Base-by-base conservation (phyloP, 2,113 vertebrate species). In the Macroglossus sobrinus region DNA sequence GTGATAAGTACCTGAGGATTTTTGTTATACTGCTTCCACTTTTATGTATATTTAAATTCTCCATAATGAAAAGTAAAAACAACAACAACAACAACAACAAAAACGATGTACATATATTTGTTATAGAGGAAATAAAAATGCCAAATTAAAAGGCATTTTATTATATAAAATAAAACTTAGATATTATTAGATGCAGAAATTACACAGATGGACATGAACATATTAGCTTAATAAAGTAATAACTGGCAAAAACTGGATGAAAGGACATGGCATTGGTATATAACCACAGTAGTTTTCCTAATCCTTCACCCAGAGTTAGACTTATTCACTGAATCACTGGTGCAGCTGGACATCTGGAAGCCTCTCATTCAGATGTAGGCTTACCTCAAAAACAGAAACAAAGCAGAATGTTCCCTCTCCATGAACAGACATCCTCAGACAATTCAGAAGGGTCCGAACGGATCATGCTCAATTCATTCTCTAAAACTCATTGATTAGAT, bases 141-240 rank as follows among this genome's bases (percentile, higher is more conserved):
- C 10, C 57, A 55, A 84, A 50, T 91, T 94, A 87, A 82, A 86
- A 72, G 57, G 15, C 64, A 74, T 96, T 74, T 85, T 92, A 38
- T 85, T 80, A 4, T 43, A 72, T 89, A 24, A 93, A 64, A 75
- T 74, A 43, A 80, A 66, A 82, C 50, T 84, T 69, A 57, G 35
- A 2, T 71, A 14, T 78, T 80, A 55, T 18, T 81, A 45, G 38
- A 28, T 61, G n/a, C 19, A 72, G 35, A 63, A 63, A 38, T 91
- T 59, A 69, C 21, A 71, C 1, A 61, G n/a, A 24, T 50, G 24
- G 57, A 72, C 16, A 10, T 64, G n/a, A 50, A 61, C 74, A 14
- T 40, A 61, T 74, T 43, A 40, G 28, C n/a, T 84, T 76, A 50
- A 57, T 61, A 85, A 76, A 78, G 33, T 71, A 38, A 47, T 92